Evolutionary conservation across 2,113 vertebrate species (phyloP).

Genomic region (Copsychus sechellarum): DNA sequence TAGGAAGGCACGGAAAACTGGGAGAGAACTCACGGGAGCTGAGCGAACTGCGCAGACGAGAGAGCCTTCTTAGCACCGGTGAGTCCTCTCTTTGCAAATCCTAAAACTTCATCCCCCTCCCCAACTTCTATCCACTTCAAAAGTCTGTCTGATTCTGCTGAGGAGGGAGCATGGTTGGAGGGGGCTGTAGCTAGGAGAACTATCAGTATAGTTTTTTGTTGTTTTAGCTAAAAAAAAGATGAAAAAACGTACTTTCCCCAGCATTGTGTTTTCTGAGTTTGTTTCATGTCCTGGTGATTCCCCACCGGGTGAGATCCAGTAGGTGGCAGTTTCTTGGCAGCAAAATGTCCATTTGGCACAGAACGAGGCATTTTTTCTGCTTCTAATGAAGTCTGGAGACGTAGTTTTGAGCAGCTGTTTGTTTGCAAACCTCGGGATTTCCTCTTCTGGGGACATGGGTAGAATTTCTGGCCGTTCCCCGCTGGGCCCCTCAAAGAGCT

Average conservation of each 20-base stretch:
- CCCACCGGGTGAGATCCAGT: not conserved
- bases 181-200: not conserved
- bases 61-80: conserved; percentile 30
- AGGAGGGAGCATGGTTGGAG: not conserved
- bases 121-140: not conserved
- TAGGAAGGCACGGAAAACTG: not conserved
- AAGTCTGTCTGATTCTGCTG: not conserved
- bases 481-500: not conserved
- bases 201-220: not conserved
- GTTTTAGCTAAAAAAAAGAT: not conserved
- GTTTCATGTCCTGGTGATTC: not conserved
- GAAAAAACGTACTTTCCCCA: not conserved
- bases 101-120: not conserved
- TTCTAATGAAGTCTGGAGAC: not conserved
- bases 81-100: not conserved
- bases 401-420: not conserved
- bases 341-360: not conserved
- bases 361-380: not conserved
- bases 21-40: not conserved
- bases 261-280: not conserved
- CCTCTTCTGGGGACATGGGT: not conserved
- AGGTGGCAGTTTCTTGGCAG: conserved; percentile 56
- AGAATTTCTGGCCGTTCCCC: not conserved
- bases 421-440: not conserved
- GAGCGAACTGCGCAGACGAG: not conserved